phyloP scores from a whole-genome alignment of 2,888 invertebrate genomes.

The Conus canariensis region DNA sequence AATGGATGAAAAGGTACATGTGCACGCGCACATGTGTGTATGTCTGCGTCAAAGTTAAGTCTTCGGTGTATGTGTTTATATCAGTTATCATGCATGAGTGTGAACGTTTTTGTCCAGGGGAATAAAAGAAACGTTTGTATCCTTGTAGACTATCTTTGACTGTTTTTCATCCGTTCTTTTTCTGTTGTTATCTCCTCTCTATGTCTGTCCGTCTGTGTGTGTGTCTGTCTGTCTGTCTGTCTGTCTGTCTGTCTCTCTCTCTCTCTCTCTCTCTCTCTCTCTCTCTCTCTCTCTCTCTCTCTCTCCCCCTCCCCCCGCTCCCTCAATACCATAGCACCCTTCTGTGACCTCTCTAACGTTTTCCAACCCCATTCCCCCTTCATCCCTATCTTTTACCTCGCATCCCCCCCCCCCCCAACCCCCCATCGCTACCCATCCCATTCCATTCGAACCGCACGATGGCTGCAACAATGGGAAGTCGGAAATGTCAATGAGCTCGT shows the following conservation, averaged over 20 bases:
- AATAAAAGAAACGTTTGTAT: neutral
- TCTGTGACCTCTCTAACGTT: too few species aligned
- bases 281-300: too few species aligned
- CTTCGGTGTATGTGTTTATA: neutral
- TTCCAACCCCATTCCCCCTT: neutral
- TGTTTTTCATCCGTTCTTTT: neutral
- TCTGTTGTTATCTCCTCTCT: neutral
- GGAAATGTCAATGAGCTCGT: too few species aligned
- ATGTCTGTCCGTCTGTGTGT: neutral
- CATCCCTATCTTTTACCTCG: neutral
- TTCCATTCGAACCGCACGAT: too few species aligned
- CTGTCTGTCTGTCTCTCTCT: too few species aligned
- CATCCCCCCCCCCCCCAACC: neutral
- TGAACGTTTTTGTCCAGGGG: neutral
- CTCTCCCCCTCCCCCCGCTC: too few species aligned
- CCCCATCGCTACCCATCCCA: too few species aligned
- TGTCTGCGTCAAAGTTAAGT: neutral
- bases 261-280: too few species aligned
- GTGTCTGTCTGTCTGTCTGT: neutral
- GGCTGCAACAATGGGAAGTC: too few species aligned
- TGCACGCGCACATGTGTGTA: conserved; percentile 8
- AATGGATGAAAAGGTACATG: neutral
- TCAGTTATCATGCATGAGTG: neutral
- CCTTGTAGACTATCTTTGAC: too few species aligned
- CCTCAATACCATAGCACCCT: too few species aligned